These are phyloP conservation scores for Rutpela maculata DNA, from an alignment of 2,888 invertebrate species.

Conservation along the genomic window DNA sequence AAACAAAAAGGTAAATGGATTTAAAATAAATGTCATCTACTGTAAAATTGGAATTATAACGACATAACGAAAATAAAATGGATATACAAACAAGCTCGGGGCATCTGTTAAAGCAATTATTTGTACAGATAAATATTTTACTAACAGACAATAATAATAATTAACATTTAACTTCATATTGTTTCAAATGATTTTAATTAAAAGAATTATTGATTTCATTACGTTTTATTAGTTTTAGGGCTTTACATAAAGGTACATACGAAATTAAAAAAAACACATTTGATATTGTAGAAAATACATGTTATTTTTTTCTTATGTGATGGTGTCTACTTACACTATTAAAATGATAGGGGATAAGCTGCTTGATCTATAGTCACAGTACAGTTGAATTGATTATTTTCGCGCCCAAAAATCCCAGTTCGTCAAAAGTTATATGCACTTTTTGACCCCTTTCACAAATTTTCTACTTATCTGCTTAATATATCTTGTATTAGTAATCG, in stretches of 20 bases:
- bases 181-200: conserved; percentile 41
- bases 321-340: too few relatives aligned
- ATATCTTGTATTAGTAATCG: too few relatives aligned
- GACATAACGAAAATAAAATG: conserved; percentile 1
- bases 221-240: neutral
- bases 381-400: too few relatives aligned
- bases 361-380: too few relatives aligned
- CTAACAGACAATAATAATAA: conserved; percentile 48
- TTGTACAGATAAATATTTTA: conserved; percentile 49
- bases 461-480: too few relatives aligned
- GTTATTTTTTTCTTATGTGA: too few relatives aligned
- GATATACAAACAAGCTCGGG: conserved; percentile 40
- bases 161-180: conserved; percentile 45
- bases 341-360: too few relatives aligned
- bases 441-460: too few relatives aligned
- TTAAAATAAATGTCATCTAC: conserved; percentile 18
- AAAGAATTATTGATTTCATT: conserved; percentile 32
- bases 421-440: too few relatives aligned
- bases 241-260: conserved; percentile 15
- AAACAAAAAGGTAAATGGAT: conserved; percentile 10
- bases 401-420: too few relatives aligned
- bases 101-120: conserved; percentile 42
- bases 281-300: too few relatives aligned
- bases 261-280: conserved; percentile 1
- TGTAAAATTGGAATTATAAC: conserved; percentile 18